These are phyloP conservation scores for Phataginus tricuspis DNA, from an alignment of 2,797 vertebrate species.

Conservation along the genomic window DNA sequence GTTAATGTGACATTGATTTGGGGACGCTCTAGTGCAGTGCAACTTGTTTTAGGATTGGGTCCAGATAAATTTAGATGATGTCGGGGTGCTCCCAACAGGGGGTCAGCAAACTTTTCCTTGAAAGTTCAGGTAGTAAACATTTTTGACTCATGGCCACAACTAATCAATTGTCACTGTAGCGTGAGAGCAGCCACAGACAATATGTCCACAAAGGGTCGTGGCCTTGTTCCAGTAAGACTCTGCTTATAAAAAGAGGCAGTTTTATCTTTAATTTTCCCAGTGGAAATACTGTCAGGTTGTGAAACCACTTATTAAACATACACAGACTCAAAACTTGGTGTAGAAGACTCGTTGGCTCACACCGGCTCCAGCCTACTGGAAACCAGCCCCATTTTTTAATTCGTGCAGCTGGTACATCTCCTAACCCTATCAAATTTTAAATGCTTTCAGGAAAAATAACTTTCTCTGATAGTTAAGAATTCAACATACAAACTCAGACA, in stretches of 20 bases:
- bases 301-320: not conserved
- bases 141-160: not conserved
- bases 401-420: not conserved
- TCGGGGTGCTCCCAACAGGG: not conserved
- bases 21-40: not conserved
- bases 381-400: not conserved
- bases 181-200: not conserved
- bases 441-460: not conserved
- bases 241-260: not conserved
- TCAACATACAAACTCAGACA: not conserved
- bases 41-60: not conserved
- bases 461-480: not conserved
- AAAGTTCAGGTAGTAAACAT: not conserved
- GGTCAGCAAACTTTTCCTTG: not conserved
- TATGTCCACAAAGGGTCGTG: not conserved
- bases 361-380: not conserved
- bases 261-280: not conserved
- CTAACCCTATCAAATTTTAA: not conserved
- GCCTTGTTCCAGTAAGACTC: not conserved
- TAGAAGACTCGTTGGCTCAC: not conserved
- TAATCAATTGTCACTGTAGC: not conserved
- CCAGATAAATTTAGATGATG: not conserved
- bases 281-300: not conserved
- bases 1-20: not conserved
- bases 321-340: not conserved